Evolutionary conservation across 2,888 invertebrate genomes (phyloP).

Genomic region (Drosophila stalkeri): DNA sequence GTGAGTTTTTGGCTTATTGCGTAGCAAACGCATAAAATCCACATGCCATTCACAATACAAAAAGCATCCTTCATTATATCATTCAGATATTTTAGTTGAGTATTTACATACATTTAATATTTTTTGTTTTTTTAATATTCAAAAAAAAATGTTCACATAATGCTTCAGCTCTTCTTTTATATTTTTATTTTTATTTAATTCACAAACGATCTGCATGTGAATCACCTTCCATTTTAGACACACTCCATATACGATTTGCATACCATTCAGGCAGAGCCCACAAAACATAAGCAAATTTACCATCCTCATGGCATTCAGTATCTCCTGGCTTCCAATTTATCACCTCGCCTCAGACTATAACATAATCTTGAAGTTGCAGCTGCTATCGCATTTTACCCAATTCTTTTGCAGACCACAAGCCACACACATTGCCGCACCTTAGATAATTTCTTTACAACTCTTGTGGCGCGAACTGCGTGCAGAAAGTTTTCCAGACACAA

Average conservation of each 20-base stretch:
- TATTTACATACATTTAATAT: neutral
- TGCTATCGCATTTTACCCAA: constrained; percentile 7
- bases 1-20: neutral
- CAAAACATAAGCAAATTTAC: neutral
- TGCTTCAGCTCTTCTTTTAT: neutral
- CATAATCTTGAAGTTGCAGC: constrained; percentile 26
- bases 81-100: neutral
- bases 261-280: neutral
- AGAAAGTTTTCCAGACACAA: constrained; percentile 63
- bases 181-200: neutral
- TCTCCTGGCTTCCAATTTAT: neutral
- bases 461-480: constrained; percentile 47
- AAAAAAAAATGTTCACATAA: neutral
- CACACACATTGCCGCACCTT: constrained; percentile 32
- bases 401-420: constrained; percentile 16
- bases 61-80: neutral
- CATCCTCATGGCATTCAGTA: neutral
- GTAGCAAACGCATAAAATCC: neutral
- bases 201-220: neutral
- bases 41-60: neutral
- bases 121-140: neutral
- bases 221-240: neutral
- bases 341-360: constrained; percentile 3
- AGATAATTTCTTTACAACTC: constrained; percentile 53
- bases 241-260: neutral